Evolutionary conservation across 1,140 invertebrate species (phyloP), one percentile per base, ranked within the genome.

Genomic region (Psix sp.): DNA sequence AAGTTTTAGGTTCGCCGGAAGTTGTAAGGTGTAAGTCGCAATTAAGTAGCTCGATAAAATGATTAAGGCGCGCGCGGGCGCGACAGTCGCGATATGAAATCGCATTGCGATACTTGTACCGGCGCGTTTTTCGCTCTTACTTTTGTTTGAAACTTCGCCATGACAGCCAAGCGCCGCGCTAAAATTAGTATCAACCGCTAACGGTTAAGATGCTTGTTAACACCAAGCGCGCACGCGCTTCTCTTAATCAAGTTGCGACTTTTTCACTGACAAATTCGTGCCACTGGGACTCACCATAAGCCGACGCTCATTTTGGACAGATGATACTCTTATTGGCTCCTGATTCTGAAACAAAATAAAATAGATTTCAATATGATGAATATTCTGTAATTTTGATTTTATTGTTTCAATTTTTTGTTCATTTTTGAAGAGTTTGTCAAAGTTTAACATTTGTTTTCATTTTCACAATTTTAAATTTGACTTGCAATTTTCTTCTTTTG

Each of bases 231-330:
- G 11, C 31, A 15, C 38, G 45, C 43, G 1, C n/a, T 5, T 51
- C 18, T 46, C 46, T 62, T 43, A 62, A 62, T 63, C 14, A 45
- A 52, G 13, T 35, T 35, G 10, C 33, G 11, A 35, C 5, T 40
- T 18, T 17, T 17, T 17, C 17, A 3, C 6, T 5, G 17, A 35
- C 5, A 35, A 35, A 35, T 3, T 29, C 2, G n/a, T 5, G 24
- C 5, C 9, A n/a, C 9, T n/a, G 11, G n/a, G 2, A 76, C 82
- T 83, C 48, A 83, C 82, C 82, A 84, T 84, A 83, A 84, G 80
- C 48, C 40, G 38, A 16, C 57, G 63, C 66, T 77, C 82, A 84
- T 84, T 78, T 78, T 82, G 82, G 56, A 77, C 43, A 60, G 16
- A 60, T 46, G 67, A 43, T 36, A 21, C 74, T 52, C 43, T 54